These are phyloP conservation scores for Coenobita brevimanus DNA, from an alignment of 1,140 invertebrate species.

Conservation along the genomic window DNA sequence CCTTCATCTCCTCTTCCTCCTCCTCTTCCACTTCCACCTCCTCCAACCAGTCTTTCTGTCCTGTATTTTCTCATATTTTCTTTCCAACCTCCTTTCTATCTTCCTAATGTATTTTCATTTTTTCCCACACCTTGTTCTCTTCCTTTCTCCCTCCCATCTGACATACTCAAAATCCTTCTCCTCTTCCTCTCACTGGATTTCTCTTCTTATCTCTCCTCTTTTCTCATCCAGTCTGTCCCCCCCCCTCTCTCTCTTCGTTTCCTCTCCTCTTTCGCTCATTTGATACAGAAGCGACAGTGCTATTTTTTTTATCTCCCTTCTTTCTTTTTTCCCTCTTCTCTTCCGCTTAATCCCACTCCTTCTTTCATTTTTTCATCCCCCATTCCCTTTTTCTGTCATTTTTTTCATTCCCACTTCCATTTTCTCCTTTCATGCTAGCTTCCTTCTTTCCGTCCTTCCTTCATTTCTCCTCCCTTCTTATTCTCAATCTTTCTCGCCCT, in stretches of 20 bases:
- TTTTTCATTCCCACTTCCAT: neutral
- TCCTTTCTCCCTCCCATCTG: neutral
- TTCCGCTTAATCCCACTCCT: neutral
- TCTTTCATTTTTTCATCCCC: neutral
- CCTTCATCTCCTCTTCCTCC: neutral
- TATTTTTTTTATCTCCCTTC: neutral
- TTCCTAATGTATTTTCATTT: too few relatives aligned
- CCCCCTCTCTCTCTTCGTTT: neutral
- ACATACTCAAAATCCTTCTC: too few relatives aligned
- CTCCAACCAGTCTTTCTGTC: neutral
- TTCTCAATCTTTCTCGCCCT: constrained; percentile 21
- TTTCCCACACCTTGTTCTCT: neutral
- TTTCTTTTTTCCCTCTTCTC: neutral
- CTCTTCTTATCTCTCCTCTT: neutral
- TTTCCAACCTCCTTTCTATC: neutral
- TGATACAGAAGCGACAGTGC: neutral
- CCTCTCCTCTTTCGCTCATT: neutral
- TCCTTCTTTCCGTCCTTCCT: too few relatives aligned
- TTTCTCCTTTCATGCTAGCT: neutral
- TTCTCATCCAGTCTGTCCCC: neutral
- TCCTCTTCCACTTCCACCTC: neutral
- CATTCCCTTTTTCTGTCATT: neutral
- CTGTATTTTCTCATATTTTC: neutral
- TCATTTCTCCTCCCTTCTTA: neutral
- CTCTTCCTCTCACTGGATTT: too few relatives aligned